A percentile compares a stretch with the other conserved stretches of the same genome.
These are phyloP conservation scores for Pyralis farinalis DNA, from an alignment of 2,888 invertebrate species.

Conservation along the genomic window DNA sequence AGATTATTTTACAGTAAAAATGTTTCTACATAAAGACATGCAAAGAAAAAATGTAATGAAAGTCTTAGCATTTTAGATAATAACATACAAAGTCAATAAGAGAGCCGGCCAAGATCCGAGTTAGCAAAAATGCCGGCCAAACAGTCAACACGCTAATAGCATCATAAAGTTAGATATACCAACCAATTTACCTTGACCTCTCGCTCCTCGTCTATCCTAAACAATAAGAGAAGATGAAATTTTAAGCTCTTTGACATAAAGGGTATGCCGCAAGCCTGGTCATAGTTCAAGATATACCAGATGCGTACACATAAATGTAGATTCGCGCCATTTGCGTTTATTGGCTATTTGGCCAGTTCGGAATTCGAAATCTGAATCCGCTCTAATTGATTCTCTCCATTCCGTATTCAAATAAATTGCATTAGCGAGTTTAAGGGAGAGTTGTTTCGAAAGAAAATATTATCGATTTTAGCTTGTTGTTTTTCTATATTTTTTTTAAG, in stretches of 20 bases:
- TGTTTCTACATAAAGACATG: too few relatives aligned
- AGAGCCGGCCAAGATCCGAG: constrained; percentile 10
- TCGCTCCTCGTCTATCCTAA: constrained; percentile 4
- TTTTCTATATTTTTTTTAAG: background rate
- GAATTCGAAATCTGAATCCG: constrained; percentile 15
- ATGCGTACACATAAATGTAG: constrained; percentile 46
- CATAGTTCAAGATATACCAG: constrained; percentile 36
- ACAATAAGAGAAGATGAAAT: background rate
- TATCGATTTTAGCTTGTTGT: too few relatives aligned
- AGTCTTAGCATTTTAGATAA: constrained; percentile 20
- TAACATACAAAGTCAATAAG: constrained; percentile 20
- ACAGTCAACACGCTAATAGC: constrained; percentile 70
- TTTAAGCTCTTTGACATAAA: background rate
- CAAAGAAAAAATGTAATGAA: background rate
- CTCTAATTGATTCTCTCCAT: constrained; percentile 20
- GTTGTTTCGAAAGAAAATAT: constrained; percentile 5
- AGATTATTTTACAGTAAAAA: too few relatives aligned
- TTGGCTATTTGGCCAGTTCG: constrained; percentile 51
- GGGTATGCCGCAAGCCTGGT: background rate
- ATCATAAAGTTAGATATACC: constrained; percentile 45
- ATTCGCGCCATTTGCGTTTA: constrained; percentile 53
- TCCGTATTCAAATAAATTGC: constrained; percentile 18
- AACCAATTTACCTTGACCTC: constrained; percentile 41
- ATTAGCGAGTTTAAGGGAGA: constrained; percentile 17
- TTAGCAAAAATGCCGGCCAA: constrained; percentile 45